Evolutionary conservation across 2,113 vertebrate genomes (phyloP).

Genomic region (Chionis minor): DNA sequence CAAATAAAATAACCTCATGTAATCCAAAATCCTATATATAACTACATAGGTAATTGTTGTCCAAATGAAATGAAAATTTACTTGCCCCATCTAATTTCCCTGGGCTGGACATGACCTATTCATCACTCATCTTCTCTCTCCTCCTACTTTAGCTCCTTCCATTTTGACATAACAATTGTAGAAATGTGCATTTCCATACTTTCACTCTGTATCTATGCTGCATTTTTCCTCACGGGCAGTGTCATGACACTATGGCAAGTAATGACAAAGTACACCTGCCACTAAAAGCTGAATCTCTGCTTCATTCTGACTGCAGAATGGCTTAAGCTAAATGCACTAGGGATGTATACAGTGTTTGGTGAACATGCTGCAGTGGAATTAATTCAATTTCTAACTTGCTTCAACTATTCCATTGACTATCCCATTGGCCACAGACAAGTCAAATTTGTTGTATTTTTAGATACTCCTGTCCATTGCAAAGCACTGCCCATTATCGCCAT

Average conservation of each 20-base stretch:
- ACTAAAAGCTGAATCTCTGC: background rate
- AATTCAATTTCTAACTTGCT: background rate
- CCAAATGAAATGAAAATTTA: background rate
- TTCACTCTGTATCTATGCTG: background rate
- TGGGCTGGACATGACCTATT: accelerated
- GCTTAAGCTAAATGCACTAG: background rate
- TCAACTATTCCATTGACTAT: background rate
- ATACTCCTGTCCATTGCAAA: background rate
- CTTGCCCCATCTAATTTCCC: background rate
- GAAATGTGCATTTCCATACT: background rate
- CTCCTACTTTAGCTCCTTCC: background rate
- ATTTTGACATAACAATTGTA: background rate
- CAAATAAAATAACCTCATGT: background rate
- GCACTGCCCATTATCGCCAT: background rate
- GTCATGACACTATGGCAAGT: background rate
- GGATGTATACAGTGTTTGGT: background rate
- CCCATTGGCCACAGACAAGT: background rate
- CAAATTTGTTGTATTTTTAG: background rate
- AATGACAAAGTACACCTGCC: accelerated
- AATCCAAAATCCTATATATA: background rate
- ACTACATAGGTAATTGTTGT: background rate
- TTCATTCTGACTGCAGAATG: background rate
- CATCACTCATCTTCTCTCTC: background rate
- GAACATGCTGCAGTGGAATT: background rate
- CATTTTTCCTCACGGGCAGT: background rate